A percentile compares a stretch with the other conserved stretches of the same genome.
Evolutionary conservation across 2,888 invertebrate genomes (phyloP).

Genomic region (Lycophotia porphyrea): DNA sequence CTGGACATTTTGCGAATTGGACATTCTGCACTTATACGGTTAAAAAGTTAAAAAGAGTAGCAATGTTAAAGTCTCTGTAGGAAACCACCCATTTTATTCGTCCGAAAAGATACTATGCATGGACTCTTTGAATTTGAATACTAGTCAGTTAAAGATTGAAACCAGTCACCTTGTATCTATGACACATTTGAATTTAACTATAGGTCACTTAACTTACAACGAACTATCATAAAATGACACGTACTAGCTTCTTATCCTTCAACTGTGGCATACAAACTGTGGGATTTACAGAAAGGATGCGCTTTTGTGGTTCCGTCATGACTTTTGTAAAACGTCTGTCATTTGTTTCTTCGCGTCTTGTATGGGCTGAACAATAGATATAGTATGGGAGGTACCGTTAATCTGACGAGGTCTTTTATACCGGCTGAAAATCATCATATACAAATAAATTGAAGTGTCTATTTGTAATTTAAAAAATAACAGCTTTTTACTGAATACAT

Average conservation of each 20-base stretch:
- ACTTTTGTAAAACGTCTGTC: conserved; percentile 11
- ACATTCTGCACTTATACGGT: too few species aligned
- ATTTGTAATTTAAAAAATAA: too few species aligned
- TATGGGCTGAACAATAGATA: too few species aligned
- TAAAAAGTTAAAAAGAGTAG: too few species aligned
- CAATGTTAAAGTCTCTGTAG: too few species aligned
- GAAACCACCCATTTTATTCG: too few species aligned
- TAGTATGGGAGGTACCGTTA: too few species aligned
- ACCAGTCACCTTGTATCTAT: conserved; percentile 14
- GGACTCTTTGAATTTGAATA: not conserved
- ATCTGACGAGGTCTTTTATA: too few species aligned
- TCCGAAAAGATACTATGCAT: not conserved
- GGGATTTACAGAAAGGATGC: conserved; percentile 45
- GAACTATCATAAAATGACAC: conserved; percentile 22
- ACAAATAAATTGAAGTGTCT: too few species aligned
- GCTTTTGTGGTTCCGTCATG: conserved; percentile 16
- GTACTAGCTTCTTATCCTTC: conserved; percentile 37
- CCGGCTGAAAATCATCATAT: too few species aligned
- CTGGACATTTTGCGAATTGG: too few species aligned
- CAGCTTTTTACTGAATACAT: too few species aligned
- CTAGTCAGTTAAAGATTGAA: not conserved
- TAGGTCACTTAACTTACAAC: conserved; percentile 29
- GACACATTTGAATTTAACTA: conserved; percentile 30
- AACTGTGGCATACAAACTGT: conserved; percentile 48
- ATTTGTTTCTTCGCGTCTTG: not conserved